These are phyloP conservation scores for Borostomias antarcticus DNA, from an alignment of 2,797 vertebrate species.

Conservation along the genomic window DNA sequence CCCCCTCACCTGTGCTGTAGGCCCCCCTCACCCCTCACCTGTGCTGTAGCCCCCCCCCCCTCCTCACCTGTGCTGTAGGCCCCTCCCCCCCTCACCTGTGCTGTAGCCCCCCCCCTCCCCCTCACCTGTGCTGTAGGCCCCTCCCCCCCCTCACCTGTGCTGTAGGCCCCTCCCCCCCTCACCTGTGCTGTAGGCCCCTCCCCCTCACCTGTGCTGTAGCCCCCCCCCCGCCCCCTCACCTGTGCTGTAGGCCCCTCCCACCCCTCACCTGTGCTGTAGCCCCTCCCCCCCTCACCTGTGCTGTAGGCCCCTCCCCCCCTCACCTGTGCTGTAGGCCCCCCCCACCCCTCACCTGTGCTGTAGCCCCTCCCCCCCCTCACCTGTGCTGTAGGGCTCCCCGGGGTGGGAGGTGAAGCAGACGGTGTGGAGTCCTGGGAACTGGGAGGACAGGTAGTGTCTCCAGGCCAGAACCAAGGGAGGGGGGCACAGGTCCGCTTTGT, in stretches of 20 bases:
- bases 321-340: not conserved
- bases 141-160: not conserved
- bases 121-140: not conserved
- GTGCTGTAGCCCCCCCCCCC: conserved; percentile 81
- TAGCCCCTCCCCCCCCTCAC: conserved; percentile 40
- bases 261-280: not conserved
- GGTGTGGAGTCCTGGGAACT: conserved; percentile 83
- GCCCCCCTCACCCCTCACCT: conserved; percentile 48
- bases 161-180: not conserved
- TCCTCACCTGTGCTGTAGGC: no score
- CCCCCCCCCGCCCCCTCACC: not conserved
- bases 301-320: not conserved
- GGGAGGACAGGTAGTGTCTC: conserved; percentile 88
- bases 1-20: not conserved
- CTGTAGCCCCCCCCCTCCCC: not conserved
- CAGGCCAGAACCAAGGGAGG: conserved; percentile 86
- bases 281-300: not conserved
- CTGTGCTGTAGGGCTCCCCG: conserved; percentile 79
- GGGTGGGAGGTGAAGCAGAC: conserved; percentile 91
- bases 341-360: not conserved
- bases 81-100: not conserved
- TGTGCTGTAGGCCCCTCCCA: not conserved
- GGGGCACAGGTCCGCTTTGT: conserved; percentile 89
- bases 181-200: no score
- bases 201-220: no score